phyloP scores from a whole-genome alignment of 1,140 invertebrate species.

The Brevipalpus yothersi region DNA sequence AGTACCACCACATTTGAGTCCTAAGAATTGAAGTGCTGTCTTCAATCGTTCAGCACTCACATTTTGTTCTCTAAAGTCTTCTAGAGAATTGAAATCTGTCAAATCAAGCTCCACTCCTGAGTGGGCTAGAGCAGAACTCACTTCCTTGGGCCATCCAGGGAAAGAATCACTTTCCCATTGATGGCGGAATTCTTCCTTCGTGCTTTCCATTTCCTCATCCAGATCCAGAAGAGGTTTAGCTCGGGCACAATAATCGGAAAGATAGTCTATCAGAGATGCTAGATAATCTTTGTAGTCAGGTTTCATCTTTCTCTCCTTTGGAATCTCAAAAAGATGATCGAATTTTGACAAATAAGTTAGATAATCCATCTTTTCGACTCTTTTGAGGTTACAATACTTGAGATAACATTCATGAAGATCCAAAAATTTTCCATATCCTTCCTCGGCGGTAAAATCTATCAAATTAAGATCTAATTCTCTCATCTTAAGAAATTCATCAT shows the following conservation, averaged over 20 bases:
- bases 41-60: slow-evolving; percentile 89
- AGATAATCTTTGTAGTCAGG: slow-evolving; percentile 70
- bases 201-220: slow-evolving; percentile 32
- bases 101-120: slow-evolving; percentile 86
- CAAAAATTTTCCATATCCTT: slow-evolving; percentile 94
- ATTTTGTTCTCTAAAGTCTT: slow-evolving; percentile 59
- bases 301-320: slow-evolving; percentile 66
- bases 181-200: slow-evolving; percentile 52
- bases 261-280: slow-evolving; percentile 55
- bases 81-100: slow-evolving; percentile 80
- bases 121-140: slow-evolving; percentile 67
- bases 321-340: slow-evolving; percentile 86
- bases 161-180: slow-evolving; percentile 73
- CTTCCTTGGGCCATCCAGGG: slow-evolving; percentile 91
- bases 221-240: slow-evolving; percentile 79
- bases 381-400: slow-evolving; percentile 88
- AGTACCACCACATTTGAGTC: slow-evolving; percentile 90
- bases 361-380: slow-evolving; percentile 34
- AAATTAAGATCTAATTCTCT: slow-evolving; percentile 39
- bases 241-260: slow-evolving; percentile 54
- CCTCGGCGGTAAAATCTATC: slow-evolving; percentile 96
- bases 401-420: slow-evolving; percentile 95
- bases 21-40: slow-evolving; percentile 85
- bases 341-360: slow-evolving; percentile 43
- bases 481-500: slow-evolving; percentile 73